Evolutionary conservation across 1,140 invertebrate genomes (phyloP), one percentile per base, ranked within the genome.

Genomic region (Trichonephila inaurata): DNA sequence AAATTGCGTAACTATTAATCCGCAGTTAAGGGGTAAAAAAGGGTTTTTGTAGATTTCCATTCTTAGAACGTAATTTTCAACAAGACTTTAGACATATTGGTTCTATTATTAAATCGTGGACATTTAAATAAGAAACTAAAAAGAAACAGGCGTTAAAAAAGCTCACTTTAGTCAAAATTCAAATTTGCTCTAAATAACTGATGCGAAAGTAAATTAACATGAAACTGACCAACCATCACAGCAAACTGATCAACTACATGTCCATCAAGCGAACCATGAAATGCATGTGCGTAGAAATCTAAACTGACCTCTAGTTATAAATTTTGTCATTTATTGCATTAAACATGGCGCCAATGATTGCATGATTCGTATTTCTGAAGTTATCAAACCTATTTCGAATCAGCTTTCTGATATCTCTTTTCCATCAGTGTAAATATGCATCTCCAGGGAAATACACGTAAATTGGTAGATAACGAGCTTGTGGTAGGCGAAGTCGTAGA

Each of bases 271-370:
- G 24, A 28, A 40, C 28, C 72, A 77, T 28, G 33, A 33, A 77
- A 40, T 77, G 72, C 33, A 16, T 0, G 4, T 40, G 7, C n/a
- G 24, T 28, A 18, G 72, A 77, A 77, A 77, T 77, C 24, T 14
- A 33, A 77, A 40, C 28, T 77, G 72, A 77, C 72, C 72, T 40
- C 72, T 77, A 28, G 16, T 40, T 40, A 77, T 77, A 77, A 77
- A 77, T 77, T 40, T 33, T 77, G 72, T 28, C 72, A 33, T 14
- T 16, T 33, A 77, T 77, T 77, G 72, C 72, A 77, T 77, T 77
- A 77, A 77, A 77, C 72, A 77, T 77, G 33, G 28, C 28, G 28
- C 16, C 33, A 77, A 77, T 40, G 16, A 77, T 14, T 77, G 18
- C 14, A 28, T 77, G 33, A 77, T 77, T 77, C 14, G 72, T 40